A percentile compares a stretch with the other conserved stretches of the same genome.
These are phyloP conservation scores for Cepaea hortensis DNA, from an alignment of 2,888 invertebrate genomes.

Conservation along the genomic window DNA sequence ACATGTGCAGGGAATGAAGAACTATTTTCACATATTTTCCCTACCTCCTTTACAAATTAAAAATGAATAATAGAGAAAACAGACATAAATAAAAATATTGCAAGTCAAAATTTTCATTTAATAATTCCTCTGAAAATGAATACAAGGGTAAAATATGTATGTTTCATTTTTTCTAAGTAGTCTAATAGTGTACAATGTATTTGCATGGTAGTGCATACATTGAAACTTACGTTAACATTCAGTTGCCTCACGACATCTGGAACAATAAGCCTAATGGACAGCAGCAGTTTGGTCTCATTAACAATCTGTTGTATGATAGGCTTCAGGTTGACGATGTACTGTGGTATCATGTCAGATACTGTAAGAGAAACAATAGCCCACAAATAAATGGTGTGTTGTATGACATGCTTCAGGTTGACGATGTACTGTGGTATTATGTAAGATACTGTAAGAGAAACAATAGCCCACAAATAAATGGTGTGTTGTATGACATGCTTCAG, in stretches of 20 bases:
- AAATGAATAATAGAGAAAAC: too few species aligned
- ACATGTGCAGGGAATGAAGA: too few species aligned
- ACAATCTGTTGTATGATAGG: conserved; percentile 76
- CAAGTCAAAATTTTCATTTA: too few species aligned
- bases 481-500: conserved; percentile 76
- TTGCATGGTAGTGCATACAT: too few species aligned
- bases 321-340: conserved; percentile 76
- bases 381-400: conserved; percentile 75
- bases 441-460: conserved; percentile 13
- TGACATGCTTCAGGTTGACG: conserved; percentile 76
- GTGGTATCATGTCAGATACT: conserved; percentile 12
- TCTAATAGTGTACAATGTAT: too few species aligned
- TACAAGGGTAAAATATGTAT: too few species aligned
- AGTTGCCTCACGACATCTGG: conserved; percentile 77
- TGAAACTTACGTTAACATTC: conserved; percentile 73
- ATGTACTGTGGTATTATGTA: conserved; percentile 58
- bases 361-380: neutral
- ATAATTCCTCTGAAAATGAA: too few species aligned
- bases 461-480: neutral
- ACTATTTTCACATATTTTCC: too few species aligned
- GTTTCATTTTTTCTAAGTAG: too few species aligned
- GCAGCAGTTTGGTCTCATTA: conserved; percentile 77
- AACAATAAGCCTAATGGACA: conserved; percentile 76
- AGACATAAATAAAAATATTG: too few species aligned
- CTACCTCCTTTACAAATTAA: too few species aligned